Evolutionary conservation across 2,113 vertebrate genomes (phyloP).

Genomic region (Hystrix brachyura): DNA sequence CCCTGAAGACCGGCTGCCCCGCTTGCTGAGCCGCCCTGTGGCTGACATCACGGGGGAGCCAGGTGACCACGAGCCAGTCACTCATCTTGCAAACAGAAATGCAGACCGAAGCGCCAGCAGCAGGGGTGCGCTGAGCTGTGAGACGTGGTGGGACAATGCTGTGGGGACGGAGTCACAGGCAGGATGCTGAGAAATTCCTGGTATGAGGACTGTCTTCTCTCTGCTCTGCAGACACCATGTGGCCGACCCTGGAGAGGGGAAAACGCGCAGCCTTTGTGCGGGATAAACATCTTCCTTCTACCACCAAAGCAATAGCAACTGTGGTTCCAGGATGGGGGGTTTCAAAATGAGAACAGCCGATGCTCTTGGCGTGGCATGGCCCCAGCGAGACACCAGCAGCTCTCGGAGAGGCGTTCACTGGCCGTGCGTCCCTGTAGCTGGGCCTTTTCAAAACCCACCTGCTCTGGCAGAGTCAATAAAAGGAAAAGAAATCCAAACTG

Average conservation of each 20-base stretch:
- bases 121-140: slow-evolving; percentile 30
- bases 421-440: not conserved
- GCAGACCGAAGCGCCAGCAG: slow-evolving; percentile 8
- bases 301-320: slow-evolving; percentile 75
- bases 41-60: slow-evolving; percentile 75
- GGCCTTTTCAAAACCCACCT: not conserved
- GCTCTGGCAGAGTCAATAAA: not conserved
- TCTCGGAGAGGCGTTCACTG: not conserved
- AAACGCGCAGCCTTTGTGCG: slow-evolving; percentile 81
- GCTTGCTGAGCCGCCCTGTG: slow-evolving; percentile 54
- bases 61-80: slow-evolving; percentile 77
- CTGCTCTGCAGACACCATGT: slow-evolving; percentile 84
- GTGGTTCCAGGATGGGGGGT: slow-evolving; percentile 68
- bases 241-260: slow-evolving; percentile 82
- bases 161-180: not conserved
- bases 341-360: slow-evolving; percentile 53
- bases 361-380: not conserved
- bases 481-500: not conserved
- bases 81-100: slow-evolving; percentile 63
- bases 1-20: slow-evolving; percentile 77
- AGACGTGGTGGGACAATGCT: slow-evolving; percentile 49
- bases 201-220: slow-evolving; percentile 83
- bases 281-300: slow-evolving; percentile 81
- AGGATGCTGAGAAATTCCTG: slow-evolving; percentile 84
- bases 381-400: not conserved